These are phyloP conservation scores for Conomelus anceps DNA, from an alignment of 2,888 invertebrate genomes.

Conservation along the genomic window DNA sequence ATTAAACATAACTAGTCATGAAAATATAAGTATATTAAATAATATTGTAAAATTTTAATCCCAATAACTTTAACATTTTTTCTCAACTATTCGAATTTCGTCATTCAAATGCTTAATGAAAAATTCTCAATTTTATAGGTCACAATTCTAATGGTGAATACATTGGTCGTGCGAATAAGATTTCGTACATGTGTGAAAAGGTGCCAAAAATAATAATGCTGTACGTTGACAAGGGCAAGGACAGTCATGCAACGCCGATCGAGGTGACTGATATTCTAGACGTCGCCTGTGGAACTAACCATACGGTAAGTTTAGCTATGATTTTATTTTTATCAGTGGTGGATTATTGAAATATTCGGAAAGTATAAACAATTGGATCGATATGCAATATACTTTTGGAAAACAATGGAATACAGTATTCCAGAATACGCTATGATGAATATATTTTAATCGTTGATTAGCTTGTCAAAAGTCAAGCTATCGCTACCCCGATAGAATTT, in stretches of 20 bases:
- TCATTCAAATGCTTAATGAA: neutral
- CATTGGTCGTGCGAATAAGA: constrained; percentile 81
- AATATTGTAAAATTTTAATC: too few species aligned
- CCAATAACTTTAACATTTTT: neutral
- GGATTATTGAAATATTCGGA: too few species aligned
- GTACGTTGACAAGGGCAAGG: constrained; percentile 82
- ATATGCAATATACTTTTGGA: too few species aligned
- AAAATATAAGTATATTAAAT: too few species aligned
- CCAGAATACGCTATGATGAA: too few species aligned
- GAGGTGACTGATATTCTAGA: constrained; percentile 78
- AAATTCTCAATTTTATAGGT: constrained; percentile 46
- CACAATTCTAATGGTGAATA: constrained; percentile 94
- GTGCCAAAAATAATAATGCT: constrained; percentile 76
- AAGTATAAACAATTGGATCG: too few species aligned
- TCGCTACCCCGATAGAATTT: too few species aligned
- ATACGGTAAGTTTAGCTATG: constrained; percentile 56
- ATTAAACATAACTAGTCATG: too few species aligned
- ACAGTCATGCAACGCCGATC: constrained; percentile 74
- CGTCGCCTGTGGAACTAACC: constrained; percentile 85
- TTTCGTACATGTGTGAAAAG: constrained; percentile 79
- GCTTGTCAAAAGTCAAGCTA: too few species aligned
- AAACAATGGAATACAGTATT: too few species aligned
- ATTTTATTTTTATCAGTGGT: neutral
- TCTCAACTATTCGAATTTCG: neutral
- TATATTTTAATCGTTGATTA: too few species aligned